Evolutionary conservation across 1,140 invertebrate species (phyloP).

Genomic region (Agrypnia vestita): DNA sequence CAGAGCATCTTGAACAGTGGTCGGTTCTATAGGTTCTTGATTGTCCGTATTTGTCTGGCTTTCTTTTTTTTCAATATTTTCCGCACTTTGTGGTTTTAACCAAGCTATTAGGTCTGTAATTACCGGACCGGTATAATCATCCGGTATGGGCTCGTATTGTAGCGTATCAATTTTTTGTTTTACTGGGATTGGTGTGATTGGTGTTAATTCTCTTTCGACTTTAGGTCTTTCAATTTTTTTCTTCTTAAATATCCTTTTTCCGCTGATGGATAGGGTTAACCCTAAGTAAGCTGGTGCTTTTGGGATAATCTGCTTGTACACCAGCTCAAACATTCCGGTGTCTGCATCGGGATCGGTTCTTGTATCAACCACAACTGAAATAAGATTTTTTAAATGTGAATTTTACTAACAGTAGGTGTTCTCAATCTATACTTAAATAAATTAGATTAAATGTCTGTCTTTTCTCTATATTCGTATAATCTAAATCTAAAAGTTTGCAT

Average conservation of each 20-base stretch:
- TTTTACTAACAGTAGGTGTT: neutral
- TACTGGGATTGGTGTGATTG: constrained; percentile 57
- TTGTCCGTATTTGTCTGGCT: constrained; percentile 59
- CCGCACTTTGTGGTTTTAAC: constrained; percentile 68
- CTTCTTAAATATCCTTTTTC: constrained; percentile 73
- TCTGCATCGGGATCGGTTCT: constrained; percentile 84
- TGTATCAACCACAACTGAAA: constrained; percentile 90
- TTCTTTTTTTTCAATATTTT: constrained; percentile 65
- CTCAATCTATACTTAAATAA: no score
- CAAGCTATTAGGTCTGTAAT: constrained; percentile 71
- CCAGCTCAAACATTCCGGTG: constrained; percentile 90
- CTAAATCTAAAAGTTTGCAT: no score
- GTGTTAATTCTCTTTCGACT: constrained; percentile 58
- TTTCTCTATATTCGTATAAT: no score
- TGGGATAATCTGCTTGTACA: constrained; percentile 82
- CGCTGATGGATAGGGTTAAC: constrained; percentile 82
- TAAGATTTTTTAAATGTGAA: constrained; percentile 31
- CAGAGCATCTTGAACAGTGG: constrained; percentile 70
- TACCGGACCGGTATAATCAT: constrained; percentile 68
- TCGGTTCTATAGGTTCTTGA: constrained; percentile 63
- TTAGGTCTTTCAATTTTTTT: constrained; percentile 62
- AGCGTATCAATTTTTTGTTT: constrained; percentile 54
- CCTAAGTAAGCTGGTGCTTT: constrained; percentile 89
- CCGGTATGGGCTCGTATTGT: constrained; percentile 64
- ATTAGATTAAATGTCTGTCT: no score